Evolutionary conservation across 2,888 invertebrate genomes (phyloP).

Genomic region (Noctua fimbriata): DNA sequence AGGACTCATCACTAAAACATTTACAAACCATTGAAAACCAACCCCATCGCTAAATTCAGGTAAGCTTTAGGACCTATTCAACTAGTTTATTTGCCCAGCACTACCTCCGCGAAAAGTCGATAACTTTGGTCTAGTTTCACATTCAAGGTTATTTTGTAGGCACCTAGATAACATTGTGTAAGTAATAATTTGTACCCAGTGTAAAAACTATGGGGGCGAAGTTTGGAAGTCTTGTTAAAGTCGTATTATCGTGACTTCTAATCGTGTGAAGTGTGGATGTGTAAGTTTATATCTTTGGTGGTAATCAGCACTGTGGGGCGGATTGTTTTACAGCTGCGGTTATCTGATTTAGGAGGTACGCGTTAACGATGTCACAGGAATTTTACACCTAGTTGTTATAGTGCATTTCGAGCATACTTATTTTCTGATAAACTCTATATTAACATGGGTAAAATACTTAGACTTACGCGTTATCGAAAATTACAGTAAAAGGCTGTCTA

Average conservation of each 20-base stretch:
- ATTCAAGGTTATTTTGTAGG: conserved; percentile 43
- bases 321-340: conserved; percentile 23
- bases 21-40: not conserved
- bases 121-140: conserved; percentile 41
- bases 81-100: conserved; percentile 4
- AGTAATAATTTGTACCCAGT: conserved; percentile 15
- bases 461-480: not conserved
- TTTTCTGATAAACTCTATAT: not conserved
- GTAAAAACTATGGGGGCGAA: conserved; percentile 27
- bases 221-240: conserved; percentile 50
- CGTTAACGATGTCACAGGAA: conserved; percentile 1
- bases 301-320: conserved; percentile 31
- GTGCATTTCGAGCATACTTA: not conserved
- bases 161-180: not conserved
- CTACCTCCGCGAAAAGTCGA: conserved; percentile 37
- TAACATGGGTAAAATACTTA: not conserved
- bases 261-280: conserved; percentile 23
- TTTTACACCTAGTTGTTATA: not conserved
- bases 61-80: not conserved
- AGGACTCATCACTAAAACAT: not conserved
- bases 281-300: conserved; percentile 46
- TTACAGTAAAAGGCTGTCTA: not conserved
- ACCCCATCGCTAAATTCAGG: not conserved
- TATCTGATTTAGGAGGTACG: conserved; percentile 26
- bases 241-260: conserved; percentile 40